phyloP scores from a whole-genome alignment of 2,888 invertebrate genomes.

The Ganaspis brasiliensis region DNA sequence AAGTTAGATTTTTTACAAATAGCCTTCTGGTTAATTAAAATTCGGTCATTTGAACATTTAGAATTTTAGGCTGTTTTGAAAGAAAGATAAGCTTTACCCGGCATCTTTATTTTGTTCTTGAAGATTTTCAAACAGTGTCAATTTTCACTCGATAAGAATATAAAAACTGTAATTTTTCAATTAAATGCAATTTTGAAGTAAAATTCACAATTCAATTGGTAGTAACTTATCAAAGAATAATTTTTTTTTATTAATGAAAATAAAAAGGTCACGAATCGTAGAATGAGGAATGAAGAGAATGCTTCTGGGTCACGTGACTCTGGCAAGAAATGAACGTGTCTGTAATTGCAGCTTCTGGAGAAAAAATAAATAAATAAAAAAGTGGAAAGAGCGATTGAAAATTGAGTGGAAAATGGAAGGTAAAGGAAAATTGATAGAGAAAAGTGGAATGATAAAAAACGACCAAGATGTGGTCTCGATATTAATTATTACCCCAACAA shows the following conservation, averaged over 20 bases:
- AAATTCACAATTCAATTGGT: too few relatives aligned
- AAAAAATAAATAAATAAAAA: slow-evolving; percentile 49
- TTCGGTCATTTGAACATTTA: too few relatives aligned
- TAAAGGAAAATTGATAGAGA: slow-evolving; percentile 33
- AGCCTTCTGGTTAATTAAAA: too few relatives aligned
- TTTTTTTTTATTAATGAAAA: neutral
- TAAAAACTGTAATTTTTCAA: too few relatives aligned
- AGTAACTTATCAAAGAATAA: too few relatives aligned
- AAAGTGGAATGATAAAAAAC: slow-evolving; percentile 64
- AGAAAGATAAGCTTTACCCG: too few relatives aligned
- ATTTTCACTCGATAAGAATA: too few relatives aligned
- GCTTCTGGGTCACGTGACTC: slow-evolving; percentile 6
- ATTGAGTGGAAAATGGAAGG: neutral
- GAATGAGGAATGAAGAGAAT: slow-evolving; percentile 30
- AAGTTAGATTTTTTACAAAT: too few relatives aligned
- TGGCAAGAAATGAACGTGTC: slow-evolving; percentile 23
- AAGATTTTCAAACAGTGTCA: too few relatives aligned
- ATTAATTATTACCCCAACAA: slow-evolving; percentile 72
- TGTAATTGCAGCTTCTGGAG: slow-evolving; percentile 38
- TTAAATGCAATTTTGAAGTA: too few relatives aligned
- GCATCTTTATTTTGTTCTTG: too few relatives aligned
- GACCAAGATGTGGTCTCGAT: slow-evolving; percentile 63
- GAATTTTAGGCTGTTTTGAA: too few relatives aligned
- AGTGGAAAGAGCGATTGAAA: slow-evolving; percentile 43
- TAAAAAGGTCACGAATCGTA: slow-evolving; percentile 26